Percentiles rank a stretch among this genome's conserved stretches.
These are phyloP conservation scores for Cryptotis parvus DNA, from an alignment of 2,113 vertebrate genomes.

Conservation along the genomic window DNA sequence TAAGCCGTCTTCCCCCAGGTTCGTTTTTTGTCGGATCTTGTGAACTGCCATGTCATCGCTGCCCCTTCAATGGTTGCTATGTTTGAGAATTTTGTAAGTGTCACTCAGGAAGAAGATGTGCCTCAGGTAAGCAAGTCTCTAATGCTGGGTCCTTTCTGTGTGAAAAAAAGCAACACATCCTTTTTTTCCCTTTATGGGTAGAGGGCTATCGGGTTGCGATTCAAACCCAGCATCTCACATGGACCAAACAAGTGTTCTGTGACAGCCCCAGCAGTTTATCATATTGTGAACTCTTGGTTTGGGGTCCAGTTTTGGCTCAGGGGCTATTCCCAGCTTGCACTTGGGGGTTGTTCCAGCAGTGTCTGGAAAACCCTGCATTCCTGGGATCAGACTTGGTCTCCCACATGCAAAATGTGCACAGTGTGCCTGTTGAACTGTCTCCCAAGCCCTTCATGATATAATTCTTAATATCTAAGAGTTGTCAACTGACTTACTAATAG, in stretches of 20 bases:
- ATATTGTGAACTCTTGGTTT: too few species aligned
- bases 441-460: background rate
- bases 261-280: too few species aligned
- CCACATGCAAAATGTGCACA: too few species aligned
- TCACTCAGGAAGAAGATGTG: conserved; percentile 97
- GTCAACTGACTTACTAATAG: background rate
- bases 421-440: too few species aligned
- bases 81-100: conserved; percentile 98
- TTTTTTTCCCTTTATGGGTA: too few species aligned
- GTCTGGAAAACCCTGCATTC: too few species aligned
- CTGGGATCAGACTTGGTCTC: too few species aligned
- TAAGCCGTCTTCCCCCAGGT: conserved; percentile 87
- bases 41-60: conserved; percentile 99
- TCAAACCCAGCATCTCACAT: too few species aligned
- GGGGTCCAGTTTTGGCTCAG: too few species aligned
- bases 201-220: background rate
- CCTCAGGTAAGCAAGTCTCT: conserved; percentile 91
- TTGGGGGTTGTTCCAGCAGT: too few species aligned
- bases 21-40: conserved; percentile 96
- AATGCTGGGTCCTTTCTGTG: background rate
- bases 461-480: conserved; percentile 41
- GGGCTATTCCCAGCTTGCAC: too few species aligned
- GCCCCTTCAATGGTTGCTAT: conserved; percentile 99
- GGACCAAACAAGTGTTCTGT: too few species aligned
- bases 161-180: background rate